A percentile compares a stretch with the other conserved stretches of the same genome.
phyloP scores from a whole-genome alignment of 1,140 invertebrate species.

The Berghia stephanieae region DNA sequence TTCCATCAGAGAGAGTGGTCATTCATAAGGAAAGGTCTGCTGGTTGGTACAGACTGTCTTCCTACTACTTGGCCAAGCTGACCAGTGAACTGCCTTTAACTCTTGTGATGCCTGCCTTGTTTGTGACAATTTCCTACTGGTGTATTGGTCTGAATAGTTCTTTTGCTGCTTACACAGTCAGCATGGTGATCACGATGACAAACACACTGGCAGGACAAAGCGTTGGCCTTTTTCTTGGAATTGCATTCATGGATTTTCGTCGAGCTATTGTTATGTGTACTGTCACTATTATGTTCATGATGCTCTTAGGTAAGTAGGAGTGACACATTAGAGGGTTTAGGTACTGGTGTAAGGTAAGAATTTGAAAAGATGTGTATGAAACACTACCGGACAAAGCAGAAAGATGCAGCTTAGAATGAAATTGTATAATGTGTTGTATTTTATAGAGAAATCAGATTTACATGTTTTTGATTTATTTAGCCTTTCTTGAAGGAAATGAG shows the following conservation, averaged over 20 bases:
- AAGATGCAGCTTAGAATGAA: no score
- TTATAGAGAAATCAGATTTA: no score
- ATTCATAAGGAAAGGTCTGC: conserved; percentile 85
- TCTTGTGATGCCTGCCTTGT: conserved; percentile 77
- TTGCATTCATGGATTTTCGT: conserved; percentile 82
- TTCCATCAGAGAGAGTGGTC: conserved; percentile 84
- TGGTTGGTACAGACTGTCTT: conserved; percentile 84
- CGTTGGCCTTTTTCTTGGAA: conserved; percentile 85
- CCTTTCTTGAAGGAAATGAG: no score
- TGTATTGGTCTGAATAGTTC: conserved; percentile 72
- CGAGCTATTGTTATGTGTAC: conserved; percentile 83
- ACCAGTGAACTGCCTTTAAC: conserved; percentile 83
- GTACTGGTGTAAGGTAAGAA: no score
- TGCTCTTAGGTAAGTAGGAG: conserved; percentile 76
- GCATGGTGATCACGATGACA: neutral
- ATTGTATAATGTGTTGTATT: no score
- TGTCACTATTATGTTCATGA: conserved; percentile 81
- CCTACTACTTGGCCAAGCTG: conserved; percentile 89
- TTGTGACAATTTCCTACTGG: conserved; percentile 78
- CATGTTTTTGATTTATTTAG: no score
- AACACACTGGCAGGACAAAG: conserved; percentile 71
- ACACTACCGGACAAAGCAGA: no score
- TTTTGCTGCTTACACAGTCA: neutral
- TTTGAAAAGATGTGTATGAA: no score
- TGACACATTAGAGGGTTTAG: no score